Conservation (phyloP, 2,888 invertebrate genomes). For the Eulithis testata region DNA sequence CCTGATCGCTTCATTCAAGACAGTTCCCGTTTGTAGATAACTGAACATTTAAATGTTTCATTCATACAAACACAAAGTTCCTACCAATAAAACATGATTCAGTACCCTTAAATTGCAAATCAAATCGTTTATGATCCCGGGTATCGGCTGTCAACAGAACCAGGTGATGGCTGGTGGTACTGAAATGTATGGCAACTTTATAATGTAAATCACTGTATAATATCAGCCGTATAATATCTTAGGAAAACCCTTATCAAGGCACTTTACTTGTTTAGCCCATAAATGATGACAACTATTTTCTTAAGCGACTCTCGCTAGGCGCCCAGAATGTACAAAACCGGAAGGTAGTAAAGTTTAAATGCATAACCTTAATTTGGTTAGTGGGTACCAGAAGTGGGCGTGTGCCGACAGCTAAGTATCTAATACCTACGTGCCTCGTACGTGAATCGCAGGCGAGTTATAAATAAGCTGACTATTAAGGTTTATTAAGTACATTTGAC, state of each 20-base stretch:
- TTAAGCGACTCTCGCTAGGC: conserved; percentile 36
- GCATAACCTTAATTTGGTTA: conserved; percentile 41
- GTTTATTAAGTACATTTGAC: conserved; percentile 42
- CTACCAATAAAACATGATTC: conserved; percentile 43
- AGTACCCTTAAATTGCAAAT: conserved; percentile 46
- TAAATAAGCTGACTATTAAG: conserved; percentile 41
- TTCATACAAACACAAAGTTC: conserved; percentile 26
- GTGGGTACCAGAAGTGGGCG: conserved; percentile 31
- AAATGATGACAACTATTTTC: conserved; percentile 39
- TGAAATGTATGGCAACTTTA: conserved; percentile 33
- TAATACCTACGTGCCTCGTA: conserved; percentile 18
- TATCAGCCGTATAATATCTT: conserved; percentile 30
- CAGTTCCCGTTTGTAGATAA: conserved; percentile 17
- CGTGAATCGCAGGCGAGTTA: conserved; percentile 36
- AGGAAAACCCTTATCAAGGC: conserved; percentile 37
- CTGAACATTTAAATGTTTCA: conserved; percentile 37
- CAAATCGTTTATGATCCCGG: conserved; percentile 30
- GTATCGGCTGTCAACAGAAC: conserved; percentile 25
- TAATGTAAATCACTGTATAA: conserved; percentile 37
- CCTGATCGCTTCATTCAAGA: conserved; percentile 19
- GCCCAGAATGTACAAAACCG: conserved; percentile 32
- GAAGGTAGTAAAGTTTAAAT: conserved; percentile 38
- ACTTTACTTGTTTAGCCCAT: conserved; percentile 37
- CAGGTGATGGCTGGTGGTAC: conserved; percentile 26
- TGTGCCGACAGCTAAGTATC: conserved; percentile 30